Evolutionary conservation across 2,888 invertebrate species (phyloP), one percentile per base, ranked within the genome.

Genomic region (Melikaiella ostensackeni): DNA sequence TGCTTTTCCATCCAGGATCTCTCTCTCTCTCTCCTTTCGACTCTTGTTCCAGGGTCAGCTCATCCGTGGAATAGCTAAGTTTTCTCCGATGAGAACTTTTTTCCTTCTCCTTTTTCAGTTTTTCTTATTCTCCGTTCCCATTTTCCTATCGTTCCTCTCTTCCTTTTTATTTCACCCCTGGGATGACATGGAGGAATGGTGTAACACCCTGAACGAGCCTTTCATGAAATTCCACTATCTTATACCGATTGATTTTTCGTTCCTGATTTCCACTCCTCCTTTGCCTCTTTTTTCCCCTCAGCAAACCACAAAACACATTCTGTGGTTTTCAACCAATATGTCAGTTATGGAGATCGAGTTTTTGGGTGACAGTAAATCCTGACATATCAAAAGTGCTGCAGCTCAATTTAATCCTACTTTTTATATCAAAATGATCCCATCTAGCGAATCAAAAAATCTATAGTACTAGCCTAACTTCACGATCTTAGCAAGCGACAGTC

Each of bases 41-140:
- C 80, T 80, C 82, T 84, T 82, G 80, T 79, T 80, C 78, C 78
- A 74, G 78, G 82, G 78, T 81, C 82, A 80, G 80, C 82, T 81
- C 66, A 66, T 66, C 66, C 46, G 16, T 66, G 46, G 66, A 66
- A 66, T 66, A 66, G 66, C 66, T 46, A 46, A 66, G 66, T 42
- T 66, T 66, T 46, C 66, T 16, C 66, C 46, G 46, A 46, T 66
- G 42, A 64, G 64, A 66, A 66, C 46, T 66, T 66, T 66, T 46
- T 66, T 64, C 64, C 38, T 2, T 64, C 38, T 24, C 19, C 24
- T 64, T 64, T 38, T 38, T 24, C 64, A 38, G 64, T 42, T 64
- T 64, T 38, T 16, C 24, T 64, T 38, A 24, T 21, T 42, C 24
- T 64, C 16, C 24, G 64, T 38, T 64, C 38, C 42, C 38, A 64